Evolutionary conservation across 2,797 vertebrate species (phyloP), one percentile per base, ranked within the genome.

Genomic region (Petrocephalus sullivani): DNA sequence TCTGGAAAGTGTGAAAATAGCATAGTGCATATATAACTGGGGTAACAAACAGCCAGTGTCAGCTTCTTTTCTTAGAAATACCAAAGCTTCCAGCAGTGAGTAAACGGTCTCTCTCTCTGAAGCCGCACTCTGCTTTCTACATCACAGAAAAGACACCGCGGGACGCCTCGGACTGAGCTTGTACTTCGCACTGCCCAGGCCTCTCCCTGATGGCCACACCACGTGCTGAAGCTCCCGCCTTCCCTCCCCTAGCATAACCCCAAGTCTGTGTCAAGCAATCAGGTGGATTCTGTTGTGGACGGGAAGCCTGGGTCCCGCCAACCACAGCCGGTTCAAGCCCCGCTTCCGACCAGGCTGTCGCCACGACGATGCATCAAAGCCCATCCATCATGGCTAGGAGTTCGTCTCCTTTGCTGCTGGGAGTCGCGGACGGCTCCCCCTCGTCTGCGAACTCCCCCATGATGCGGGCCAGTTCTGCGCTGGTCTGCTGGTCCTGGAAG

Each of bases 311-410:
- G 86, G 87, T 83, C 84, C 90, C 88, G 82, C 88, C 60, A 54
- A 85, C 37, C 58, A 9, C 67, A 88, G n/a, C 14, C n/a, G 87
- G 81, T 61, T 90, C 60, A 89, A 87, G 88, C 41, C 51, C 71
- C 89, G 54, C 21, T 28, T 71, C 57, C 33, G 9, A 67, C 19
- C 82, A 90, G 61, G 33, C 81, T 87, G 91, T 88, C 88, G 85
- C 78, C 51, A 81, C n/a, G n/a, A 14, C 75, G 82, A 87, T 86
- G 71, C 33, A 71, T 97, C 95, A 98, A 90, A 98, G 93, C 46
- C 95, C 95, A 3, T 99, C 98, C 98, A 99, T 99, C 96, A 99
- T 96, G 71, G 97, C 97, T 88, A 99, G 93, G 88, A 99, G 94
- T 90, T 99, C 98, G 0, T 98, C 98, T 41, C 98, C 98, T 91